These are phyloP conservation scores for Oligia fasciuncula DNA, from an alignment of 2,888 invertebrate genomes.

Conservation along the genomic window DNA sequence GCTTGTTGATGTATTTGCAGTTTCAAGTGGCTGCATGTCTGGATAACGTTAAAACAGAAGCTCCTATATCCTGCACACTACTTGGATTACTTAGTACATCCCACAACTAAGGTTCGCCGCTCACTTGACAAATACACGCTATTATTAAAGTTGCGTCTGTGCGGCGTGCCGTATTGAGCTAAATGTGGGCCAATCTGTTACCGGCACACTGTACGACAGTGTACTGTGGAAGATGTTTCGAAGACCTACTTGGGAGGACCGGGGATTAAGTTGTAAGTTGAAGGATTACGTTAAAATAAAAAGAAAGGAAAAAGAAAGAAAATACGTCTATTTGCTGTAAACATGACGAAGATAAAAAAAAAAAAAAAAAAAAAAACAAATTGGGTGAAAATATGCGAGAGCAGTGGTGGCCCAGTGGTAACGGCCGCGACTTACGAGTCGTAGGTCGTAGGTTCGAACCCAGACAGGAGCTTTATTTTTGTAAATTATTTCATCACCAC, in stretches of 20 bases:
- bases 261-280: not conserved
- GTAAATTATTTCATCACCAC: no score
- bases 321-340: no score
- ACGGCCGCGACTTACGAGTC: no score
- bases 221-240: slow-evolving; percentile 11
- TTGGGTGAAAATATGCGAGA: no score
- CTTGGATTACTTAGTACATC: slow-evolving; percentile 37
- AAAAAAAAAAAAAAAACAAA: no score
- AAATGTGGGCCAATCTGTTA: slow-evolving; percentile 60
- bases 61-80: not conserved
- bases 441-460: no score
- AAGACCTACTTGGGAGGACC: slow-evolving; percentile 13
- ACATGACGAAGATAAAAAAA: no score
- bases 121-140: slow-evolving; percentile 64
- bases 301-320: no score
- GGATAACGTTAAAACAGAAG: not conserved
- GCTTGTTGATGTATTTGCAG: not conserved
- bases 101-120: slow-evolving; percentile 33
- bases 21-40: not conserved
- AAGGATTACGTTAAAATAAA: not conserved
- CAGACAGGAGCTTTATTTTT: no score
- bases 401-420: no score
- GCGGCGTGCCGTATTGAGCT: slow-evolving; percentile 53
- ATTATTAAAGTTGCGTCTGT: slow-evolving; percentile 63
- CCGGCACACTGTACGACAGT: slow-evolving; percentile 30